Conservation (phyloP, 2,797 vertebrate genomes). For the Scolopax bukidnonensis region DNA sequence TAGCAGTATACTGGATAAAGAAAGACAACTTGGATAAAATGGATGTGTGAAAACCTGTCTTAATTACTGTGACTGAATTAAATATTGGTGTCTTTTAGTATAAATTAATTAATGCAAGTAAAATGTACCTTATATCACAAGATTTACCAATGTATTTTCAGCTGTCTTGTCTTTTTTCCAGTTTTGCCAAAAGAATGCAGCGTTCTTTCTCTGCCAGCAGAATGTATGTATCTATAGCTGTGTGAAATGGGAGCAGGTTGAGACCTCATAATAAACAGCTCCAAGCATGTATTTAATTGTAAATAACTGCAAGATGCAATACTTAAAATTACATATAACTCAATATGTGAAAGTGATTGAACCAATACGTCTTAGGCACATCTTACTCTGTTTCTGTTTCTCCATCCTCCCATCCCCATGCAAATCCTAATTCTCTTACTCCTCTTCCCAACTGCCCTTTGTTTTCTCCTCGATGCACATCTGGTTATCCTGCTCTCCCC, state of each 20-base stretch:
- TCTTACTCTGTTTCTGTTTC: background rate
- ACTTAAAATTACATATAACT: background rate
- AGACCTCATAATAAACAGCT: background rate
- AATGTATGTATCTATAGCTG: background rate
- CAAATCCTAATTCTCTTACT: background rate
- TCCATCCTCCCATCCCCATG: background rate
- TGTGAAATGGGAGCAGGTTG: background rate
- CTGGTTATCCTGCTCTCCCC: constrained; percentile 39
- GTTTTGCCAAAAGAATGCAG: background rate
- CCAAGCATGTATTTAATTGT: background rate
- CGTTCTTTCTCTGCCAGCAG: background rate
- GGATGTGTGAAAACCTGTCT: background rate
- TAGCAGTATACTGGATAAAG: background rate
- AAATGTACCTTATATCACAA: background rate
- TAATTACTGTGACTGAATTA: background rate
- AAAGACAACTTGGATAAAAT: background rate
- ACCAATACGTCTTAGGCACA: background rate
- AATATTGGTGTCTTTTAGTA: background rate
- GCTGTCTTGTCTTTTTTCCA: background rate
- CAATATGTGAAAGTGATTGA: background rate
- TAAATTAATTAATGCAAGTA: background rate
- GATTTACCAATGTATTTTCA: background rate
- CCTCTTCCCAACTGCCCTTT: constrained; percentile 32
- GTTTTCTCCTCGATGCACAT: constrained; percentile 18
- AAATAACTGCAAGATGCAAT: background rate